A percentile compares a stretch with the other conserved stretches of the same genome.
Conservation (phyloP, 2,797 vertebrate genomes). For the Tenualosa thibaudeaui region DNA sequence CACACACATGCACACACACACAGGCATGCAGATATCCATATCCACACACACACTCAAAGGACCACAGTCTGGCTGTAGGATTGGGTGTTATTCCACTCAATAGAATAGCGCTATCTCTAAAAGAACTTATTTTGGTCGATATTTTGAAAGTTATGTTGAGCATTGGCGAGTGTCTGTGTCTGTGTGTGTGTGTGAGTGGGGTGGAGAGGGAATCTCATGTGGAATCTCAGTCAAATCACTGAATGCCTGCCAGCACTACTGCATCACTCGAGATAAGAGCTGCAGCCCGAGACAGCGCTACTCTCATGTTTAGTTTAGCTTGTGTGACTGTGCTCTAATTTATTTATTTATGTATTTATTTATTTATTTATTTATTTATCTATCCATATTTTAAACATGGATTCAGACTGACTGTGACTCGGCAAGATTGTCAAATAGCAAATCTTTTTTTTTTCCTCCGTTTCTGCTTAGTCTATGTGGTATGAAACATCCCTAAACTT, state of each 20-base stretch:
- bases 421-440: neutral
- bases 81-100: neutral
- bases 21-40: neutral
- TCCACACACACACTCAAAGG: neutral
- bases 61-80: neutral
- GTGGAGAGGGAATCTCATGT: neutral
- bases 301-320: neutral
- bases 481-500: neutral
- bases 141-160: neutral
- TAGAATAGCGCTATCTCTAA: neutral
- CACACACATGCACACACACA: neutral
- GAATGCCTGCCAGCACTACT: neutral
- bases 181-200: no score
- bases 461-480: neutral
- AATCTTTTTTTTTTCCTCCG: neutral
- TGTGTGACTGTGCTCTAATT: neutral
- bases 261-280: neutral
- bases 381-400: neutral
- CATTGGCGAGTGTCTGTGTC: neutral
- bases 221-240: constrained; percentile 1
- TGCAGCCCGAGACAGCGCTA: neutral
- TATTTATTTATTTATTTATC: no score
- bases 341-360: no score
- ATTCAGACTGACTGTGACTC: neutral
- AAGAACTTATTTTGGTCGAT: neutral